Conservation (phyloP, 2,113 vertebrate species). For the Azemiops feae region DNA sequence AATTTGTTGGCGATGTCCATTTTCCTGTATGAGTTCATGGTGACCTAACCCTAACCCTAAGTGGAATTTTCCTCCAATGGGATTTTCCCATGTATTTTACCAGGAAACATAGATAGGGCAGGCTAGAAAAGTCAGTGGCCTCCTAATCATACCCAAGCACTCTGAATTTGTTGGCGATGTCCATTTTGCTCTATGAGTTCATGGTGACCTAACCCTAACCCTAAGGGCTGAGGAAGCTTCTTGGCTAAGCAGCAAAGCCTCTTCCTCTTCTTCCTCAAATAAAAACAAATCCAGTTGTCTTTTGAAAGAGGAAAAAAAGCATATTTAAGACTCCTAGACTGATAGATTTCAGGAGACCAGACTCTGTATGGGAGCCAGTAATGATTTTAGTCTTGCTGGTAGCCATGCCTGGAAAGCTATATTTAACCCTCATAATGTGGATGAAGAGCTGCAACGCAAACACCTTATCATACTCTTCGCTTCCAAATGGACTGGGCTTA, state of each 20-base stretch:
- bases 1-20: too few species aligned
- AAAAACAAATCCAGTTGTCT: not conserved
- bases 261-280: not conserved
- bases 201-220: too few species aligned
- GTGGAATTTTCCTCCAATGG: too few species aligned
- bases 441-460: constrained; percentile 24
- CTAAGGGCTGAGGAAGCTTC: not conserved
- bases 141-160: too few species aligned
- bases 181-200: too few species aligned
- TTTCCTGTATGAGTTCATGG: too few species aligned
- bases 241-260: not conserved
- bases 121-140: too few species aligned
- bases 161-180: too few species aligned
- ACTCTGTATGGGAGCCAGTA: not conserved
- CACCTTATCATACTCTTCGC: constrained; percentile 24
- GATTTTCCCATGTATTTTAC: too few species aligned
- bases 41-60: too few species aligned
- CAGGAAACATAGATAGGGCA: too few species aligned
- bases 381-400: not conserved
- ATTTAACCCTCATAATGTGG: not conserved
- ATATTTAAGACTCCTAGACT: not conserved
- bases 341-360: not conserved
- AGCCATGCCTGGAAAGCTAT: not conserved
- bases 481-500: constrained; percentile 37
- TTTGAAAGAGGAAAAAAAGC: not conserved